phyloP scores from a whole-genome alignment of 1,140 invertebrate species.

The Patella vulgata region DNA sequence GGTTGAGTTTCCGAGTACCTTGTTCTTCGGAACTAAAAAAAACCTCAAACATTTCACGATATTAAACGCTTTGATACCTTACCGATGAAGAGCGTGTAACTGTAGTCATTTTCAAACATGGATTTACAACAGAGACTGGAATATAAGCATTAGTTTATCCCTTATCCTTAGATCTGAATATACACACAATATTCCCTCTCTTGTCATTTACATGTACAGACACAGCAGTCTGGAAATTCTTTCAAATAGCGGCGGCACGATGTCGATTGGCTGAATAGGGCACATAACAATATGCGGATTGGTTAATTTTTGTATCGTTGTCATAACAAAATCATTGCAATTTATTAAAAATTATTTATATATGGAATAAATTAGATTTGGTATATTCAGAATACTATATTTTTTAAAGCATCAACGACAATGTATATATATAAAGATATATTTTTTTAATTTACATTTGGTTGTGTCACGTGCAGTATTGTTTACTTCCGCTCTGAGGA shows the following conservation, averaged over 20 bases:
- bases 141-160: constrained; percentile 11
- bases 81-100: constrained; percentile 44
- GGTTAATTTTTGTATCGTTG: constrained; percentile 16
- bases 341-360: too few species aligned
- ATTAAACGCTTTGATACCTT: too few species aligned
- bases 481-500: neutral
- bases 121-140: constrained; percentile 10
- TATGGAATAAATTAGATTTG: too few species aligned
- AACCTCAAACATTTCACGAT: too few species aligned
- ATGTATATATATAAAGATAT: too few species aligned
- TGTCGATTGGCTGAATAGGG: constrained; percentile 36
- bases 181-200: constrained; percentile 27
- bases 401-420: too few species aligned
- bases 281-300: constrained; percentile 45
- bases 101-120: constrained; percentile 25
- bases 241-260: constrained; percentile 43
- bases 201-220: constrained; percentile 29
- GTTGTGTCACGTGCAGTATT: constrained; percentile 1
- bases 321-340: too few species aligned
- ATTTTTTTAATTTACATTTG: too few species aligned
- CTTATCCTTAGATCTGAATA: constrained; percentile 14
- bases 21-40: too few species aligned
- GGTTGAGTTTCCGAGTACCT: too few species aligned
- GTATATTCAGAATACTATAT: too few species aligned
- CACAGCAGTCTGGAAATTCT: constrained; percentile 32